A percentile compares a stretch with the other conserved stretches of the same genome.
These are phyloP conservation scores for Hylaea fasciaria DNA, from an alignment of 2,888 invertebrate genomes.

Conservation along the genomic window DNA sequence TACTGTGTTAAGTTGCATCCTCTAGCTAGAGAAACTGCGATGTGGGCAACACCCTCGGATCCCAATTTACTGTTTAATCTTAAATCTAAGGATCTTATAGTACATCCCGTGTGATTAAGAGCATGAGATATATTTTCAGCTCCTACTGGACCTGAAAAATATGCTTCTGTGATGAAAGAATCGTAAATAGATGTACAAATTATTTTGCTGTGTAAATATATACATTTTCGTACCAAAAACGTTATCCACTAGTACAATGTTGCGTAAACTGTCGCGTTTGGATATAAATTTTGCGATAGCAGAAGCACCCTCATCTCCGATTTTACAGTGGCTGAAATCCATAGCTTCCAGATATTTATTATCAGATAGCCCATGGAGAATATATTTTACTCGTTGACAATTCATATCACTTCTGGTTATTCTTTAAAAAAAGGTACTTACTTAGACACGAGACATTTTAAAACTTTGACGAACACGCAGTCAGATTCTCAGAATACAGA, in stretches of 20 bases:
- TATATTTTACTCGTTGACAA: slow-evolving; percentile 75
- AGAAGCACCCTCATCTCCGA: slow-evolving; percentile 85
- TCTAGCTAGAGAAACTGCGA: slow-evolving; percentile 77
- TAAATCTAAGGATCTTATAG: slow-evolving; percentile 71
- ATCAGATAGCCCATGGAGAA: slow-evolving; percentile 73
- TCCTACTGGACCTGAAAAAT: slow-evolving; percentile 65
- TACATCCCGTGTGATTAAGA: slow-evolving; percentile 71
- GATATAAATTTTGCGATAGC: slow-evolving; percentile 85
- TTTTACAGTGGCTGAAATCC: slow-evolving; percentile 87
- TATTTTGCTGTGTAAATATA: too few species aligned
- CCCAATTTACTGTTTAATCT: slow-evolving; percentile 75
- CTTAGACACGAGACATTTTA: too few species aligned
- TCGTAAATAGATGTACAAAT: not conserved
- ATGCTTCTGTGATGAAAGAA: not conserved
- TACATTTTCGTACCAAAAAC: slow-evolving; percentile 67
- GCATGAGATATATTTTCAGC: slow-evolving; percentile 74
- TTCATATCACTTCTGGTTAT: slow-evolving; percentile 78
- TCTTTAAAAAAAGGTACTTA: slow-evolving; percentile 64
- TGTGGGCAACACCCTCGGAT: slow-evolving; percentile 75
- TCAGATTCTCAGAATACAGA: too few species aligned
- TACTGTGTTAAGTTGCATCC: slow-evolving; percentile 79
- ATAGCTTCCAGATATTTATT: slow-evolving; percentile 79
- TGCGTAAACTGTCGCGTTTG: slow-evolving; percentile 75
- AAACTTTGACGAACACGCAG: too few species aligned
- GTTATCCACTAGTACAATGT: slow-evolving; percentile 82